Evolutionary conservation across 2,113 vertebrate species (phyloP), one percentile per base, ranked within the genome.

Genomic region (Poeciliopsis retropinna): DNA sequence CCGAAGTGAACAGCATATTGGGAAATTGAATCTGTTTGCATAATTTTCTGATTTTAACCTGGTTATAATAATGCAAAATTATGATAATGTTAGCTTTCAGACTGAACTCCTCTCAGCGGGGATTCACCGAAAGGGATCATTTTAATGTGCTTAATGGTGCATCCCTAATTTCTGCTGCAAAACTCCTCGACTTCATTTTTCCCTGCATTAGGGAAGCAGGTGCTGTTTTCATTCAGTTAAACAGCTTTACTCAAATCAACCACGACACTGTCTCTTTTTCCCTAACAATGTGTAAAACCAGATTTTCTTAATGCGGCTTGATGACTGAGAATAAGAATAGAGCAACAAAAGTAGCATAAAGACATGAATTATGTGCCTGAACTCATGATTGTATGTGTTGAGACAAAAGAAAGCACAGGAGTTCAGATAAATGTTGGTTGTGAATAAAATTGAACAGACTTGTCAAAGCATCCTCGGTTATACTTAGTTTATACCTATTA

Each of bases 131-230:
- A 80, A 70, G 34, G 30, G 47, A 28, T 67, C 10, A 57, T 78
- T 77, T 77, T 64, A 70, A 70, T 57, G 39, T 29, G 28, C 68
- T 73, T 31, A 76, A 74, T 11, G 39, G 65, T 13, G 37, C 51
- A 57, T 73, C n/a, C 25, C 32, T 84, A 69, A 69, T 83, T 83
- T 75, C 31, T 70, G 32, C 27, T 22, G 44, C 39, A 64, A 73
- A 73, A 66, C 51, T 47, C 31, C 39, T 84, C 39, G 57, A 60
- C 32, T 72, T 68, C 61, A 57, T 70, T 64, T 72, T 12, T 19
- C 3, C 3, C 47, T 64, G 31, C 51, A 62, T 41, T 41, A 54
- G 67, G 41, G 67, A 22, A 60, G 13, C 74, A 82, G 60, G 64
- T 69, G 39, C 63, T 39, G 67, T 81, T 76, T 69, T 60, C 62